A percentile compares a stretch with the other conserved stretches of the same genome.
phyloP scores from a whole-genome alignment of 2,888 invertebrate genomes.

The Balanococcus diminutus region DNA sequence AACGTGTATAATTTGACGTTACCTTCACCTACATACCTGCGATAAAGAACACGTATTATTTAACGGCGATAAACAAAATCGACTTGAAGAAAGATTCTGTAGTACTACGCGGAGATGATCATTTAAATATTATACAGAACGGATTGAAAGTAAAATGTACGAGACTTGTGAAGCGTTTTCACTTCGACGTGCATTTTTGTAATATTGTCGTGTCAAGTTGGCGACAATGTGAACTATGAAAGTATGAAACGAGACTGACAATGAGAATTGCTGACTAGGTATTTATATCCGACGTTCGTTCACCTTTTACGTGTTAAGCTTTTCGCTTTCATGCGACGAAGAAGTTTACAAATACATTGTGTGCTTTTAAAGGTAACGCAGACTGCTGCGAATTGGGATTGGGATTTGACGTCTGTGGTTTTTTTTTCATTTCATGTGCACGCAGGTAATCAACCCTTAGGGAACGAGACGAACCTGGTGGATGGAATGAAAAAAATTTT shows the following conservation, averaged over 20 bases:
- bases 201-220: background rate
- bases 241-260: background rate
- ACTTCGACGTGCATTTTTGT: background rate
- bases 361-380: background rate
- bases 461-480: too few species aligned
- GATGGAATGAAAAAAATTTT: too few species aligned
- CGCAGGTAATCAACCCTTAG: background rate
- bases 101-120: constrained; percentile 9
- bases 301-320: background rate
- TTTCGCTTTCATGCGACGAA: background rate
- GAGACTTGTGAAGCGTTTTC: background rate
- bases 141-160: background rate
- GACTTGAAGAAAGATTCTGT: background rate
- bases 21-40: constrained; percentile 28
- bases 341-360: background rate
- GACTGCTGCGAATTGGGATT: too few species aligned
- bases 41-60: constrained; percentile 8
- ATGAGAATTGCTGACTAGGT: background rate
- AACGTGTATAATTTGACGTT: constrained; percentile 1
- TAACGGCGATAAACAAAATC: constrained; percentile 19
- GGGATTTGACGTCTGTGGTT: background rate
- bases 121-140: background rate
- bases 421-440: background rate
- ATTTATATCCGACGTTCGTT: background rate
- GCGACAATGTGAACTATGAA: background rate